phyloP scores from a whole-genome alignment of 2,888 invertebrate species.

The Hartigia nigra region DNA sequence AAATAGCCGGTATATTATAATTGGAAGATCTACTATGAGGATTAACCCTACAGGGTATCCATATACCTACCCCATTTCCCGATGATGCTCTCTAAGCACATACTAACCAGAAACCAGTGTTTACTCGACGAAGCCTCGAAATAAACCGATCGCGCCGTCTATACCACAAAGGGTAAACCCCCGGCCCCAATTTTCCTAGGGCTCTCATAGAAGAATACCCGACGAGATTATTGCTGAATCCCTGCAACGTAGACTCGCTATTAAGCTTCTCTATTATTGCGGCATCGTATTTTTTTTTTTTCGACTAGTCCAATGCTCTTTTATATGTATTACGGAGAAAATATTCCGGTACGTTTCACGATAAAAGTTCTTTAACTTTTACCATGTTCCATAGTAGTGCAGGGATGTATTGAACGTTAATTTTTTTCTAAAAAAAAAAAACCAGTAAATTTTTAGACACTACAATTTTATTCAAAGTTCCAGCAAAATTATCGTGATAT shows the following conservation, averaged over 20 bases:
- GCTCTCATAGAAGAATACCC: not conserved
- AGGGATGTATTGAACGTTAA: too few relatives aligned
- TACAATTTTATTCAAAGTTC: too few relatives aligned
- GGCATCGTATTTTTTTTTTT: too few relatives aligned
- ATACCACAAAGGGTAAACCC: not conserved
- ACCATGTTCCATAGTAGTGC: too few relatives aligned
- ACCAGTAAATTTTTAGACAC: too few relatives aligned
- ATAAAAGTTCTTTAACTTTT: too few relatives aligned
- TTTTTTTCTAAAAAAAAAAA: too few relatives aligned
- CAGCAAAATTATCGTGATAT: too few relatives aligned
- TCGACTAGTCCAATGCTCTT: too few relatives aligned
- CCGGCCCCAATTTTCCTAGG: not conserved
- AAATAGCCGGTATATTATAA: conserved; percentile 7
- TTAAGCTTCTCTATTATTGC: not conserved
- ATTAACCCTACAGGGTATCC: not conserved
- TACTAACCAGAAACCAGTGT: not conserved
- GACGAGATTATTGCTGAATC: not conserved
- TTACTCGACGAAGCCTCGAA: conserved; percentile 34
- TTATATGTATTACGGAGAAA: too few relatives aligned
- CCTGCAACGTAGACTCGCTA: not conserved
- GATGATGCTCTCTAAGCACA: conserved; percentile 2
- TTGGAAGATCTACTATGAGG: conserved; percentile 4
- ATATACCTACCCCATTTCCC: not conserved
- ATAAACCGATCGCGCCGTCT: conserved; percentile 38
- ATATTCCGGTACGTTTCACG: too few relatives aligned